Percentiles rank a stretch among this genome's conserved stretches.
Conservation (phyloP, 1,140 invertebrate species). For the Ptiloglossa arizonensis region DNA sequence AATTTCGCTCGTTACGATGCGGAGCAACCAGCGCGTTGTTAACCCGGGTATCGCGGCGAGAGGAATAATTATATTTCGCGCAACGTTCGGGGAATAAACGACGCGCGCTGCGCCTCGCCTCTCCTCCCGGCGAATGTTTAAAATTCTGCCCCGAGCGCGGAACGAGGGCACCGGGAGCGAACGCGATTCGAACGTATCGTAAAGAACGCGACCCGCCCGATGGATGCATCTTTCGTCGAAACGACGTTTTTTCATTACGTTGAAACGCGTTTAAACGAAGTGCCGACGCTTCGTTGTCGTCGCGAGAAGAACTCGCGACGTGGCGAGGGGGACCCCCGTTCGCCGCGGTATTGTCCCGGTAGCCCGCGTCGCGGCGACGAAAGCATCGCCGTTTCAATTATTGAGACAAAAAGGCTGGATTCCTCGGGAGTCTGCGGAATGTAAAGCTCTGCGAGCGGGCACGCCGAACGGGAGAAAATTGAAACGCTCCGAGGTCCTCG, state of each 20-base stretch:
- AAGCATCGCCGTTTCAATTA: conserved; percentile 44
- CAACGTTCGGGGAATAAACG: conserved; percentile 22
- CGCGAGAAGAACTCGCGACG: not conserved
- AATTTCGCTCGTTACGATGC: conserved; percentile 6
- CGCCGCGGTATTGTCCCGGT: conserved; percentile 1
- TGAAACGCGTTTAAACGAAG: conserved; percentile 18
- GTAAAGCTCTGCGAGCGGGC: conserved; percentile 44
- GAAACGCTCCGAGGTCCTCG: conserved; percentile 46
- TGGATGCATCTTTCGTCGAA: no score
- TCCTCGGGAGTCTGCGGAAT: conserved; percentile 34
- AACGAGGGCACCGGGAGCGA: not conserved
- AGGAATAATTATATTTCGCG: conserved; percentile 37
- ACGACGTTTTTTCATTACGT: conserved; percentile 53
- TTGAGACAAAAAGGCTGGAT: conserved; percentile 41
- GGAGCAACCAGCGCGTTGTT: conserved; percentile 23
- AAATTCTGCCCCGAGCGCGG: not conserved
- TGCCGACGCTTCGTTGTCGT: conserved; percentile 27
- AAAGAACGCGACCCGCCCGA: no score
- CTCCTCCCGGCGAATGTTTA: not conserved
- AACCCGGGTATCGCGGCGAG: not conserved
- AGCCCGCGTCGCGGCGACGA: not conserved
- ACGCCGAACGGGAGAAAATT: conserved; percentile 49
- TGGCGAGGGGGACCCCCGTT: not conserved
- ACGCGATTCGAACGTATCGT: not conserved
- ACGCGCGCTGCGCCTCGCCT: no score